Base-by-base conservation (phyloP, 2,888 invertebrate genomes). In the Augiades crinisus region DNA sequence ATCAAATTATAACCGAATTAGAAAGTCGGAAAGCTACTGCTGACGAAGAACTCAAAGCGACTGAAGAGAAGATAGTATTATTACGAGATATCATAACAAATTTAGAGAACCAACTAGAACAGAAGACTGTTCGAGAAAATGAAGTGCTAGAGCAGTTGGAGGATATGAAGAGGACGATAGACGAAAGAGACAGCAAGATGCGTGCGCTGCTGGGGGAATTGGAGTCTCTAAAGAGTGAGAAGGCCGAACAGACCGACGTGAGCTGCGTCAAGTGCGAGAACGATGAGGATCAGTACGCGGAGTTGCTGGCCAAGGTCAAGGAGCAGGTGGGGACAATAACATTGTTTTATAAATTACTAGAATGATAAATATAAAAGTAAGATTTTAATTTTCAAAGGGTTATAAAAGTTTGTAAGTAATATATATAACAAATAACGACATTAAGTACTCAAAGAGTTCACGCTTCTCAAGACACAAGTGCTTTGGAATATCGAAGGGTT, bases 81-180 rank as follows among this genome's bases (percentile, higher is more conserved):
- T 85, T 96, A 10, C 87, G 95, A 22, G 96, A 96, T 53, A 94
- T 96, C 46, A 95, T 97, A 46, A 88, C 92, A 0, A 95, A 95
- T 60, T 78, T 96, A 31, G 97, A 97, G 71, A 84, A 85, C 0
- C 95, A 96, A 70, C 79, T 96, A 0, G 94, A 95, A 70, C 84
- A 90, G 7, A 95, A 94, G 69, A 83, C 90, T 0, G 78, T 89
- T 0, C 91, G 91, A 38, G 95, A 95, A 68, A 74, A 79, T 0
- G 91, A 93, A 47, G 89, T 94, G 24, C 76, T 92, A 53, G 85
- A 84, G 60, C 92, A 94, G 70, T 88, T 92, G 14, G 86, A 90
- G 47, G 84, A 90, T 49, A 85, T 93, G 75, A 90, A 86, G 62
- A 76, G 79, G 36, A 86, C 92, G 0, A 90, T 92, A 51, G 87